These are phyloP conservation scores for Cebidichthys violaceus DNA, from an alignment of 2,113 vertebrate species.

Conservation along the genomic window DNA sequence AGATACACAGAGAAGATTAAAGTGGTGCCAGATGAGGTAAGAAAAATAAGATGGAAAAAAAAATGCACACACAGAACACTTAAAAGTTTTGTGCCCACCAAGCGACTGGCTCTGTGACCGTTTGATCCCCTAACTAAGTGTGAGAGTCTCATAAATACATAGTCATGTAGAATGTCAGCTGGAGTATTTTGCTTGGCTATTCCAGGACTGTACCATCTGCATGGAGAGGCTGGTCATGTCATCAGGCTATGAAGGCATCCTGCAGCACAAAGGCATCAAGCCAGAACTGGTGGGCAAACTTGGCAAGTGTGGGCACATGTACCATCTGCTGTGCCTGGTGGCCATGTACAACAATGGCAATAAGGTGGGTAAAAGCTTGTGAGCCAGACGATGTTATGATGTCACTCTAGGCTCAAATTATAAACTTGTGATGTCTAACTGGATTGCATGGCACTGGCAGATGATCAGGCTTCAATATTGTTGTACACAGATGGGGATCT, in stretches of 20 bases:
- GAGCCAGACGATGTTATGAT: slow-evolving; percentile 69
- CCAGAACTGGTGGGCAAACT: slow-evolving; percentile 94
- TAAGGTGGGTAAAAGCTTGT: slow-evolving; percentile 85
- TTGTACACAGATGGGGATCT: slow-evolving; percentile 41
- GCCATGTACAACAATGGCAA: slow-evolving; percentile 99
- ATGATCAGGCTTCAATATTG: slow-evolving; percentile 24
- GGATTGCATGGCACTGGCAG: slow-evolving; percentile 4
- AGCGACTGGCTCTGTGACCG: slow-evolving; percentile 25
- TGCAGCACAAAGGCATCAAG: slow-evolving; percentile 90
- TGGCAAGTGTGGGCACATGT: slow-evolving; percentile 96
- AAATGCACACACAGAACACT: slow-evolving; percentile 8
- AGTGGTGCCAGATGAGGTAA: slow-evolving; percentile 92
- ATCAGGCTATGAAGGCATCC: slow-evolving; percentile 94
- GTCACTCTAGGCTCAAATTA: slow-evolving; percentile 61
- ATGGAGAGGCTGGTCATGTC: slow-evolving; percentile 92
- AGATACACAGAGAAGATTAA: slow-evolving; percentile 97
- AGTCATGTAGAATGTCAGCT: slow-evolving; percentile 40
- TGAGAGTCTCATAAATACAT: slow-evolving; percentile 36
- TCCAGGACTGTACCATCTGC: slow-evolving; percentile 93
- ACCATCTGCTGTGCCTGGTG: slow-evolving; percentile 96
- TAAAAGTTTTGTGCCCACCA: slow-evolving; percentile 5
- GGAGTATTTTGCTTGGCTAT: slow-evolving; percentile 59
- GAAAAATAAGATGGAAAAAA: slow-evolving; percentile 8
- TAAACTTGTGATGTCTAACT: slow-evolving; percentile 45
- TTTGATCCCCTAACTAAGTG: slow-evolving; percentile 36